phyloP scores from a whole-genome alignment of 2,113 vertebrate genomes.

The Sarotherodon lohbergeri region DNA sequence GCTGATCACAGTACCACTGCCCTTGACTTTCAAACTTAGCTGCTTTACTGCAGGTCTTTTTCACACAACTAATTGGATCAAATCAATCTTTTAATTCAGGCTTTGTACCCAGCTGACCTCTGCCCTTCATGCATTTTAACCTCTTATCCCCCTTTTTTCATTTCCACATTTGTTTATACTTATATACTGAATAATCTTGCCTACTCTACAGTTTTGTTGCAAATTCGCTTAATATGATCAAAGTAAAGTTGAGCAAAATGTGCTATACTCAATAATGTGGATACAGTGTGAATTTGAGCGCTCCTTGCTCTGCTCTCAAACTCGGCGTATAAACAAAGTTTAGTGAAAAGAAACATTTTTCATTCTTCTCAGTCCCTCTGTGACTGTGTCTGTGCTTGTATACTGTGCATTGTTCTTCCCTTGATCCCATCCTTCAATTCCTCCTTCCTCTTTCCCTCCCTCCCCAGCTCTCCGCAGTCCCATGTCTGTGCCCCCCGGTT shows the following conservation, averaged over 20 bases:
- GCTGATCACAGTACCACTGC: background rate
- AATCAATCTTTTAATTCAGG: background rate
- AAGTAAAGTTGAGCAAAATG: background rate
- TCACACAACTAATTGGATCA: background rate
- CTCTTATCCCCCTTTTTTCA: background rate
- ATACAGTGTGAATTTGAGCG: background rate
- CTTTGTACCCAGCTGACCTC: background rate
- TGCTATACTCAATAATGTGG: background rate
- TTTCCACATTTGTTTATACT: background rate
- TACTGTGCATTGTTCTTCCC: background rate
- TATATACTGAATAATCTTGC: background rate
- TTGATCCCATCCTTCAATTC: slow-evolving; percentile 15
- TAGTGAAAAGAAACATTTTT: background rate
- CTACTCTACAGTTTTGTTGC: background rate
- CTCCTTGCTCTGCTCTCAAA: background rate
- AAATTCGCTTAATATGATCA: background rate
- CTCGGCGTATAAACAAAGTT: background rate
- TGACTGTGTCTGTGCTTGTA: slow-evolving; percentile 18
- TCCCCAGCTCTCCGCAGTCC: slow-evolving; percentile 82
- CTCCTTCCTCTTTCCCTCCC: slow-evolving; percentile 30
- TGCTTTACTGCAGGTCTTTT: background rate
- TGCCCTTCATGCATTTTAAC: background rate
- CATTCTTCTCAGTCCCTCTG: slow-evolving; percentile 8
- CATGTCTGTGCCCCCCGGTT: slow-evolving; percentile 75
- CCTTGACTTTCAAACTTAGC: background rate